A percentile compares a stretch with the other conserved stretches of the same genome.
Conservation (phyloP, 1,140 invertebrate genomes). For the Drosophila neocordata region DNA sequence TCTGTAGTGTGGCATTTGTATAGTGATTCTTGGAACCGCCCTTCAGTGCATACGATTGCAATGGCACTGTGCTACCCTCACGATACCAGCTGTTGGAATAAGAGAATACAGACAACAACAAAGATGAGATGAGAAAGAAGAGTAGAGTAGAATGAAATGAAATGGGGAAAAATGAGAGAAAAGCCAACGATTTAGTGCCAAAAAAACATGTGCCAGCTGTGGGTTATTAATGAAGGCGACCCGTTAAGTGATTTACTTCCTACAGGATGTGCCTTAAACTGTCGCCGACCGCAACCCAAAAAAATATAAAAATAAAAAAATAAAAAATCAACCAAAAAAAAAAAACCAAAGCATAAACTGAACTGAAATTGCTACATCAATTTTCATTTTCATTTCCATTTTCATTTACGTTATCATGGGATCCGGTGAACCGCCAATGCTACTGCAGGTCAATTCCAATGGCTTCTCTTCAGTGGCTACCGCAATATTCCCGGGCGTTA, state of each 20-base stretch:
- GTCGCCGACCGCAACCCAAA: slow-evolving; percentile 44
- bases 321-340: slow-evolving; percentile 21
- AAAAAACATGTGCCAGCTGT: slow-evolving; percentile 56
- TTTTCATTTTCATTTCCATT: slow-evolving; percentile 33
- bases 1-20: slow-evolving; percentile 89
- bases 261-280: slow-evolving; percentile 59
- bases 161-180: neutral
- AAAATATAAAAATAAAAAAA: slow-evolving; percentile 17
- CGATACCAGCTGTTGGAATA: slow-evolving; percentile 86
- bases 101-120: no score
- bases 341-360: slow-evolving; percentile 10
- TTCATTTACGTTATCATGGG: slow-evolving; percentile 89
- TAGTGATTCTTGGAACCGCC: slow-evolving; percentile 88
- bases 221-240: slow-evolving; percentile 76
- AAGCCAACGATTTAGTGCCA: slow-evolving; percentile 66
- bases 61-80: slow-evolving; percentile 86
- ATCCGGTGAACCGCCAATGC: slow-evolving; percentile 93
- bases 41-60: slow-evolving; percentile 87
- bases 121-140: slow-evolving; percentile 39
- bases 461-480: slow-evolving; percentile 91
- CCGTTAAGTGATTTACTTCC: slow-evolving; percentile 78
- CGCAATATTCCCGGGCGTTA: slow-evolving; percentile 87
- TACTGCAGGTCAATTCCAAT: slow-evolving; percentile 91
- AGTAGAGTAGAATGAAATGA: slow-evolving; percentile 5
- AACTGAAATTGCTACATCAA: slow-evolving; percentile 22